Base-by-base conservation (phyloP, 2,113 vertebrate species). In the Hippocampus mohnikei region DNA sequence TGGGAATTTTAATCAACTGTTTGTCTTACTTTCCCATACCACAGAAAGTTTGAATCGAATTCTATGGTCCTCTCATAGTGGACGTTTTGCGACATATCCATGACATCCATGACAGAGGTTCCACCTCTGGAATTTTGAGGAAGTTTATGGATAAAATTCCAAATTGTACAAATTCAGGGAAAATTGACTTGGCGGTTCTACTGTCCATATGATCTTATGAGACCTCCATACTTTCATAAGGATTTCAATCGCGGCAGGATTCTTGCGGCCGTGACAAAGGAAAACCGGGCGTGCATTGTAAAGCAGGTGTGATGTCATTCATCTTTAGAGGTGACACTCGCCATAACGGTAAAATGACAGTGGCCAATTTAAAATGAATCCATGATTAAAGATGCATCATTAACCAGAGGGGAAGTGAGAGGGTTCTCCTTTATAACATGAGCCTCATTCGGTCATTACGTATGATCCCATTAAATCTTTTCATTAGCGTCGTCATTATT, bases 401-500 rank as follows among this genome's bases (percentile, higher is more conserved):
- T 79, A 76, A 84, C 77, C 77, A 21, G 44, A 50, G 67, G 81
- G 61, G 48, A 73, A 58, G 53, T 46, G 62, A 61, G 58, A 70
- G 67, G 72, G 21, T 64, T 41, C 70, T 33, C 42, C 62, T 42
- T 33, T 67, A 66, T 63, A 82, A 74, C 71, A 29, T 15, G n/a
- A 61, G 56, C 11, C 78, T 73, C 74, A 81, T 84, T 82, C 67
- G 63, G 72, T 80, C 48, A 66, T 82, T 66, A 78, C 50, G 27
- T 67, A 76, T 76, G 76, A 67, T 73, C 76, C 62, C 65, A 56
- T 71, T 76, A 79, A 73, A 66, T 50, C 65, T 72, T 82, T 78
- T 78, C 76, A 81, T 81, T 78, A 81, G 76, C 73, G 65, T 80
- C 76, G 77, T 81, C 37, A 61, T 83, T 84, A 75, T 80, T 81